phyloP scores from a whole-genome alignment of 2,113 vertebrate genomes.

The Eclectus roratus region DNA sequence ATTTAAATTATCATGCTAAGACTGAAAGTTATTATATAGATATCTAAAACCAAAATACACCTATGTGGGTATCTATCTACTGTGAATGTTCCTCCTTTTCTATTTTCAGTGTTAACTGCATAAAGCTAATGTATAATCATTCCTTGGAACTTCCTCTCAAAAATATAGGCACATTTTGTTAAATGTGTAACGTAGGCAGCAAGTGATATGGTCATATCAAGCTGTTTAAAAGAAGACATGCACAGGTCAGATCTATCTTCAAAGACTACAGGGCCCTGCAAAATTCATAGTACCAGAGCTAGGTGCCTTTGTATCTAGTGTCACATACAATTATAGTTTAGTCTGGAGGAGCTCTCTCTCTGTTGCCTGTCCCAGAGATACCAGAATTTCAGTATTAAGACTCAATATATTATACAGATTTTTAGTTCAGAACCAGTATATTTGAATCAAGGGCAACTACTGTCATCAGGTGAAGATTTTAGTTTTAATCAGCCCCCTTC shows the following conservation, averaged over 20 bases:
- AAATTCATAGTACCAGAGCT: background rate
- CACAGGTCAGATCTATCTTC: background rate
- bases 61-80: background rate
- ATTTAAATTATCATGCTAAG: background rate
- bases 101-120: background rate
- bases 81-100: background rate
- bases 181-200: background rate
- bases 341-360: background rate
- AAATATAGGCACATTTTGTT: background rate
- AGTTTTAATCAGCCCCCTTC: background rate
- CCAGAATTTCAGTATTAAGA: background rate
- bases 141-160: background rate
- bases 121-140: background rate
- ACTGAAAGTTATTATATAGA: background rate
- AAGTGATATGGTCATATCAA: background rate
- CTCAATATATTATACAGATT: background rate
- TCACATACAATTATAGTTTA: background rate
- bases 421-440: background rate
- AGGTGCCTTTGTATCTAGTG: background rate
- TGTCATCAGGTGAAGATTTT: background rate
- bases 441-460: background rate
- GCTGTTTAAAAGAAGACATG: background rate
- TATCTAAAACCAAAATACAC: background rate
- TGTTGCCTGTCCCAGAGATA: background rate
- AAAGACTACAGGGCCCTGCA: background rate